Evolutionary conservation across 2,888 invertebrate species (phyloP).

Genomic region (Drosophila barbarae): DNA sequence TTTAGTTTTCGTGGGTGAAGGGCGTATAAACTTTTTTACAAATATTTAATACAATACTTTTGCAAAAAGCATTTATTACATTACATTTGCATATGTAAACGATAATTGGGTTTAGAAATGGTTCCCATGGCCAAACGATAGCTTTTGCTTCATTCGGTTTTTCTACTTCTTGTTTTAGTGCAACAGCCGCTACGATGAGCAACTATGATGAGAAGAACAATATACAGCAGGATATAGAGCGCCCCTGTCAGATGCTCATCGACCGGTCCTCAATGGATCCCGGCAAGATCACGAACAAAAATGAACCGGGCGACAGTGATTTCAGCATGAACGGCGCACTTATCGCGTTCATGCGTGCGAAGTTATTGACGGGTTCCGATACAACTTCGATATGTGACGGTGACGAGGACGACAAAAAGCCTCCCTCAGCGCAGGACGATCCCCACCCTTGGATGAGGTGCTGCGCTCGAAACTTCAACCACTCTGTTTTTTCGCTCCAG

Average conservation of each 20-base stretch:
- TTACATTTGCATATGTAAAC: neutral
- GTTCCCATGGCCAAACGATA: neutral
- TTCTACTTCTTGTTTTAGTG: neutral
- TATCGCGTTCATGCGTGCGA: neutral
- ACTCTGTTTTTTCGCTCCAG: constrained; percentile 6
- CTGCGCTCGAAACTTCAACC: constrained; percentile 14
- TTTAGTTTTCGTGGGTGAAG: neutral
- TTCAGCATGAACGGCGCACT: constrained; percentile 5
- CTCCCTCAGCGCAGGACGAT: neutral
- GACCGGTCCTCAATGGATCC: neutral
- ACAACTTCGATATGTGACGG: too few relatives aligned
- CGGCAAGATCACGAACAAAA: neutral
- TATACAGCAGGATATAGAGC: too few relatives aligned
- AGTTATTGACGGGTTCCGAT: neutral
- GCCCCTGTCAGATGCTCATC: neutral
- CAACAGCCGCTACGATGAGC: neutral
- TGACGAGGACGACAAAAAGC: neutral
- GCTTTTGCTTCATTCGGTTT: neutral
- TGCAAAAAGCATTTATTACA: too few relatives aligned
- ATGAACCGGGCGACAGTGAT: neutral
- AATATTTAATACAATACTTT: neutral
- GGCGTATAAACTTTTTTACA: too few relatives aligned
- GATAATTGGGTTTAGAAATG: neutral
- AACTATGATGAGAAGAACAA: neutral
- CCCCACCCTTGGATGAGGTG: constrained; percentile 20